Evolutionary conservation across 1,140 invertebrate species (phyloP).

Genomic region (Aphaenogaster rudis): DNA sequence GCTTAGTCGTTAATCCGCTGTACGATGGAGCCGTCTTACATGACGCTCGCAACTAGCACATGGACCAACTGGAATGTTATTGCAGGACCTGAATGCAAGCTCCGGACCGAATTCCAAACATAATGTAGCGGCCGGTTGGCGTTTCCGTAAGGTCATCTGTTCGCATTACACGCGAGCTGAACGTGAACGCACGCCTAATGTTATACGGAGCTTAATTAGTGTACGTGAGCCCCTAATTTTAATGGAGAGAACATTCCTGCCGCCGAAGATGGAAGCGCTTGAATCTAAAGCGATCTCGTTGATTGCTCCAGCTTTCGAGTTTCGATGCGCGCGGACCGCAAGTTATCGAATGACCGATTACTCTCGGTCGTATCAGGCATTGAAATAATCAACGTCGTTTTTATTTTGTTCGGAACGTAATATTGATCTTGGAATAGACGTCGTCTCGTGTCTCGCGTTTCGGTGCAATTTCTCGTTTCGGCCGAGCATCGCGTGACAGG

Average conservation of each 20-base stretch:
- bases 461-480: background rate
- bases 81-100: conserved; percentile 60
- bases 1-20: conserved; percentile 19
- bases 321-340: no score
- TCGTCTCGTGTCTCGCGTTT: conserved; percentile 19
- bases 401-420: background rate
- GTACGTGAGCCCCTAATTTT: conserved; percentile 27
- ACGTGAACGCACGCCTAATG: conserved; percentile 26
- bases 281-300: background rate
- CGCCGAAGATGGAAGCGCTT: background rate
- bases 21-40: background rate
- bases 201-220: conserved; percentile 37
- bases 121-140: conserved; percentile 69
- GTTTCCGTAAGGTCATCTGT: conserved; percentile 53
- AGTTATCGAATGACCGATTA: background rate
- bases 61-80: conserved; percentile 73
- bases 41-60: background rate
- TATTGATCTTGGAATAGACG: conserved; percentile 37
- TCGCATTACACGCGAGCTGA: conserved; percentile 66
- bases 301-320: background rate
- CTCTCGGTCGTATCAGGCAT: background rate
- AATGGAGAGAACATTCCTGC: conserved; percentile 2
- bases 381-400: background rate
- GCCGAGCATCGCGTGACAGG: conserved; percentile 14
- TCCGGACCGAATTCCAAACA: conserved; percentile 74